Base-by-base conservation (phyloP, 1,140 invertebrate genomes). In the Limonius californicus region DNA sequence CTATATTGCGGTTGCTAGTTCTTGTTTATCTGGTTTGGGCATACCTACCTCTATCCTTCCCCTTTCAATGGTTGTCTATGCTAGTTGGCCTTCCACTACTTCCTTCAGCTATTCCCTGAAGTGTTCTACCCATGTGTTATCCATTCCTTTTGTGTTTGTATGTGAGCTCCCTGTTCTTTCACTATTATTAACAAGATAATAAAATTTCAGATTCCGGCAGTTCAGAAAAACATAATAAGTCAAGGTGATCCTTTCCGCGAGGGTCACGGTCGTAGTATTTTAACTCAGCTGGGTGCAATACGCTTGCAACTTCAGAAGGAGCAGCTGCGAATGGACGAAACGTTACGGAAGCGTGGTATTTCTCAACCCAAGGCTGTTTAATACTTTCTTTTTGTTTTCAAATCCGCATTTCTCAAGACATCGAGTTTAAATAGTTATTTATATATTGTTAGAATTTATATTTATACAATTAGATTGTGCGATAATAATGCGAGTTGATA, bases 221-320 rank as follows among this genome's bases (percentile, higher is more conserved):
- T 61, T 56, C 81, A 83, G 70, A 83, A 80, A 71, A 83, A 81
- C 72, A 81, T 82, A 63, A 61, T 83, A 32, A 81, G 79, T 67
- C 77, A 76, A 63, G 67, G 56, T 21, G 66, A 68, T 58, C 61
- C 78, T 16, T 74, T 76, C 0, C 74, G 74, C 15, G 78, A 79
- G 6, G 78, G 79, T 14, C 79, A 79, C 9, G 79, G 67, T 59
- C 78, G 66, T 74, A 75, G 78, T 70, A 82, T 84, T 62, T 72
- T 84, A 58, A 83, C 82, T 4, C 82, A 84, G 68, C 66, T 84
- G 12, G 83, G 82, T 3, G 81, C 82, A n/a, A 84, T 84, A 55
- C 63, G 83, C 45, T 71, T 80, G 59, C 82, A 83, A 59, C 64
- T 84, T 59, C 82, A 83, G 61, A 71, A 82, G 39, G 82, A 84